Conservation (phyloP, 2,888 invertebrate genomes). For the Apamea monoglypha region DNA sequence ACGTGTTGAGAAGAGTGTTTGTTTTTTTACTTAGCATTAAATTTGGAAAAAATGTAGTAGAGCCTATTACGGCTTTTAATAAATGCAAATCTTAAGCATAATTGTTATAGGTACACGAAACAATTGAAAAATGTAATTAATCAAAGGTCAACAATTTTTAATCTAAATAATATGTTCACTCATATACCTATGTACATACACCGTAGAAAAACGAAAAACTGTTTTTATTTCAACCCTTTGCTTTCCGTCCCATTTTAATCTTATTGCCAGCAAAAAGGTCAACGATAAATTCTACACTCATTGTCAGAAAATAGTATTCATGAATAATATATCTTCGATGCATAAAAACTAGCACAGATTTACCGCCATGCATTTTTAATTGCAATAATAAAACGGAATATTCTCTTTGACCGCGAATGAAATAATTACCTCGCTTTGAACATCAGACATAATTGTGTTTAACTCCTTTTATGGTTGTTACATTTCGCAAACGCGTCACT, state of each 20-base stretch:
- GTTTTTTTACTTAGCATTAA: too few species aligned
- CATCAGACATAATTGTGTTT: conserved; percentile 56
- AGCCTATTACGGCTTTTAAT: too few species aligned
- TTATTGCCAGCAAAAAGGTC: background rate
- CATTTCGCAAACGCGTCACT: background rate
- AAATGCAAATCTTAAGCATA: too few species aligned
- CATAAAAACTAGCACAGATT: conserved; percentile 15
- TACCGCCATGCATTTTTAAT: conserved; percentile 57
- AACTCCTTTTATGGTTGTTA: conserved; percentile 50
- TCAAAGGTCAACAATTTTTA: background rate
- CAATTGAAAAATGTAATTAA: too few species aligned
- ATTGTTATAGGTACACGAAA: too few species aligned
- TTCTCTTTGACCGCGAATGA: conserved; percentile 54
- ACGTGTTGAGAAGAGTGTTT: background rate
- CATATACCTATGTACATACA: background rate
- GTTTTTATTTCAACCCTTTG: background rate
- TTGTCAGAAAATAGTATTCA: conserved; percentile 13
- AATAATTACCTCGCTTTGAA: conserved; percentile 63
- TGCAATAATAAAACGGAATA: conserved; percentile 61
- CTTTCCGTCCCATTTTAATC: background rate
- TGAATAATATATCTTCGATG: conserved; percentile 5
- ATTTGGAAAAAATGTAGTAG: too few species aligned
- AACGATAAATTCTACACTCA: background rate
- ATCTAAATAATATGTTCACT: background rate
- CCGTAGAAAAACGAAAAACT: background rate